Base-by-base conservation (phyloP, 2,113 vertebrate species). In the Halichoeres trimaculatus region DNA sequence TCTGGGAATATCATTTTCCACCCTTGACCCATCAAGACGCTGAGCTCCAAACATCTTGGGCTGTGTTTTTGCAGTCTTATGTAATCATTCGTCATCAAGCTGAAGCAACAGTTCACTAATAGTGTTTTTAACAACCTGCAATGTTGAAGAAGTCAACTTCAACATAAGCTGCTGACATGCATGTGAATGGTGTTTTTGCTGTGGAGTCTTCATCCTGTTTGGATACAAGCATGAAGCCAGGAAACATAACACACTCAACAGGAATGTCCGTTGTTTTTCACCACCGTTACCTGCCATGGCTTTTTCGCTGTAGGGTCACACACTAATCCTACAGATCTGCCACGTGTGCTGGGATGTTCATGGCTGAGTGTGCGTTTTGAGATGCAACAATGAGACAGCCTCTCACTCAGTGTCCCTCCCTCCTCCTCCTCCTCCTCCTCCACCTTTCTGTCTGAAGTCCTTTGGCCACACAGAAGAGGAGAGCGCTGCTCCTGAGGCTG, bases 361-460 rank as follows among this genome's bases (percentile, higher is more conserved):
- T 9, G 63, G 19, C 80, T 79, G 47, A 38, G 38, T 62, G 57
- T 84, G 72, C 83, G n/a, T 74, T 80, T 84, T 55, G 69, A 87
- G 75, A 55, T 81, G 41, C 82, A 82, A 80, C 74, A 65, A 78
- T 75, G 75, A 76, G 64, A 78, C 58, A 70, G 41, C 79, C 71
- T 85, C 86, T 88, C 83, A 88, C 71, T 90, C 88, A 81, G 69
- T 95, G 92, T 95, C 70, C 69, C 78, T 90, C 68, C 56, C 81
- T n/a, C n/a, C n/a, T n/a, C n/a, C n/a, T n/a, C n/a, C n/a, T n/a
- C n/a, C 71, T 68, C 78, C 91, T 67, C 56, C 81, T 87, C 81
- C 91, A 90, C 93, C 94, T 94, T 94, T 95, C 94, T 94, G 94
- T 76, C 92, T 85, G 83, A 95, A 93, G 85, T 93, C 93, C 84